Evolutionary conservation across 2,797 vertebrate genomes (phyloP).

Genomic region (Labeo calbasu): DNA sequence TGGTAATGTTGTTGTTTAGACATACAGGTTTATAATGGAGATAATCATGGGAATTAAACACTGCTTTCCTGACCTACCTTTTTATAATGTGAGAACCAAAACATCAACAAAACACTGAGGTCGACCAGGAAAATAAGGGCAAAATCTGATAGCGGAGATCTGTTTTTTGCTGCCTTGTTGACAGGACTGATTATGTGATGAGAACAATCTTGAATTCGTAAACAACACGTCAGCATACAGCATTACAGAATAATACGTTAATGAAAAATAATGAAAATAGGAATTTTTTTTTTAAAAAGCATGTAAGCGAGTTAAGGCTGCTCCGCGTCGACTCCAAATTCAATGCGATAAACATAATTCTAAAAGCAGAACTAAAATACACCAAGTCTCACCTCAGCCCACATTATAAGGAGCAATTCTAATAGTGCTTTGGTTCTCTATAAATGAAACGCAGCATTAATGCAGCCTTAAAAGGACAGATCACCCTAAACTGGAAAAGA

Average conservation of each 20-base stretch:
- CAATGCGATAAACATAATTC: neutral
- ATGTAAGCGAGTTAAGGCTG: neutral
- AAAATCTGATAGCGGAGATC: slow-evolving; percentile 11
- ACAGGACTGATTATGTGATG: neutral
- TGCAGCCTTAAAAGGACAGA: neutral
- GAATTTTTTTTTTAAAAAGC: neutral
- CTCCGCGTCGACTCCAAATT: neutral
- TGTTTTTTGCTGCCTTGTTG: neutral
- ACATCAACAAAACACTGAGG: slow-evolving; percentile 21
- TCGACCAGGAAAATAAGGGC: slow-evolving; percentile 29
- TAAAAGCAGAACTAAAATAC: neutral
- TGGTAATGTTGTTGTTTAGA: slow-evolving; percentile 3
- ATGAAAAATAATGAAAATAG: neutral
- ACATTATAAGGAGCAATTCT: neutral
- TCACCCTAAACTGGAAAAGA: neutral
- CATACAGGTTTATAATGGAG: neutral
- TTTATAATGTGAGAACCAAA: slow-evolving; percentile 23
- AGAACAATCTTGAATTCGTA: neutral
- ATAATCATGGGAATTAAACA: slow-evolving; percentile 13
- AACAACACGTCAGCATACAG: neutral
- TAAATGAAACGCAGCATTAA: neutral
- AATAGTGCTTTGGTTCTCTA: neutral
- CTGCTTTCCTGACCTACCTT: neutral
- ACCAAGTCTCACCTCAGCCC: neutral
- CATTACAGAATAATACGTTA: neutral